Percentiles rank a stretch among this genome's conserved stretches.
Evolutionary conservation across 2,113 vertebrate genomes (phyloP).

Genomic region (Phylloscopus trochiloides): DNA sequence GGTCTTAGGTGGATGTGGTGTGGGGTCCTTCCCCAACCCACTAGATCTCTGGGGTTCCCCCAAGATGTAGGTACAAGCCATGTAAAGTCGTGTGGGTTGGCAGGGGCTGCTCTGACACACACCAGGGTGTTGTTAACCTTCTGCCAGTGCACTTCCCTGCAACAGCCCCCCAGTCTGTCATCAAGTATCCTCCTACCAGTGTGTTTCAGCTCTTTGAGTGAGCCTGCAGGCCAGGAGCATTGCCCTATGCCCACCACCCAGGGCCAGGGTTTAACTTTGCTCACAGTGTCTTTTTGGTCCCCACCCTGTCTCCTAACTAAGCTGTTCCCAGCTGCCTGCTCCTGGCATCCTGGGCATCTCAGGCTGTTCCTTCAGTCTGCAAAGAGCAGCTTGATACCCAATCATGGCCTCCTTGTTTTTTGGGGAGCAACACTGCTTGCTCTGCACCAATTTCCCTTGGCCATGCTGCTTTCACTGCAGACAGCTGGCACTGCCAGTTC

Average conservation of each 20-base stretch:
- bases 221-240: not conserved
- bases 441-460: not conserved
- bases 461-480: not conserved
- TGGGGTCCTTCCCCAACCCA: fast-evolving
- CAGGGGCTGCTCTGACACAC: not conserved
- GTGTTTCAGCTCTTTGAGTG: not conserved
- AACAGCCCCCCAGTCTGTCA: not conserved
- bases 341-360: not conserved
- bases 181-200: not conserved
- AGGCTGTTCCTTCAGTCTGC: not conserved
- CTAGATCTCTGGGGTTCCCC: not conserved
- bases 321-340: not conserved
- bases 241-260: fast-evolving
- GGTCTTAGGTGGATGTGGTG: not conserved
- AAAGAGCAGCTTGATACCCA: not conserved
- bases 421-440: not conserved
- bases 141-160: not conserved
- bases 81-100: not conserved
- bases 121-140: fast-evolving
- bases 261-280: not conserved
- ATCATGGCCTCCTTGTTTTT: not conserved
- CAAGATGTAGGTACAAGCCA: not conserved
- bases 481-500: not conserved
- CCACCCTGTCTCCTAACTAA: not conserved
- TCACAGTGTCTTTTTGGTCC: not conserved